Evolutionary conservation across 2,888 invertebrate genomes (phyloP).

Genomic region (Schizaphis graminum): DNA sequence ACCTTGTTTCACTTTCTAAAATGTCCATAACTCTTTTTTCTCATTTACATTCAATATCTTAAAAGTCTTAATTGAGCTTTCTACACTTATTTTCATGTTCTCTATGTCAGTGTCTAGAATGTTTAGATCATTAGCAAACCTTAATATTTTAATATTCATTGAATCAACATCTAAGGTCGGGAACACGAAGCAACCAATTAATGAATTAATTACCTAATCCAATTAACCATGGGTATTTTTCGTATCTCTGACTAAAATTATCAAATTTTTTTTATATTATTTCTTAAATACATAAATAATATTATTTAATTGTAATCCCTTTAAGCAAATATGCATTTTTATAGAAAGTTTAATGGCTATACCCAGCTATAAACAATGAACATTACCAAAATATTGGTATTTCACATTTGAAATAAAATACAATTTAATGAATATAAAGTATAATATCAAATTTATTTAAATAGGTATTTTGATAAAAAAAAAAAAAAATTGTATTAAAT

Average conservation of each 20-base stretch:
- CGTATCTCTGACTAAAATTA: too few species aligned
- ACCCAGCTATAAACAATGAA: too few species aligned
- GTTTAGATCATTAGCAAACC: background rate
- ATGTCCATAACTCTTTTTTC: background rate
- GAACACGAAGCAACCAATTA: too few species aligned
- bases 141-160: background rate
- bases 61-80: background rate
- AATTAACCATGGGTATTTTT: too few species aligned
- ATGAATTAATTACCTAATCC: too few species aligned
- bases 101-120: background rate
- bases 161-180: background rate
- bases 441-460: slow-evolving; percentile 7
- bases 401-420: background rate
- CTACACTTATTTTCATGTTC: background rate
- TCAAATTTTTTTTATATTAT: too few species aligned
- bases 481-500: slow-evolving; percentile 41
- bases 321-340: too few species aligned
- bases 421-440: background rate
- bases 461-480: slow-evolving; percentile 2
- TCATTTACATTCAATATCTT: background rate
- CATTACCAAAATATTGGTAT: background rate
- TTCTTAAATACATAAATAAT: too few species aligned
- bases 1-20: background rate
- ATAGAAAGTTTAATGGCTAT: too few species aligned
- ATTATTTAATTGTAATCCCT: too few species aligned